Evolutionary conservation across 2,888 invertebrate species (phyloP).

Genomic region (Spodoptera littoralis): DNA sequence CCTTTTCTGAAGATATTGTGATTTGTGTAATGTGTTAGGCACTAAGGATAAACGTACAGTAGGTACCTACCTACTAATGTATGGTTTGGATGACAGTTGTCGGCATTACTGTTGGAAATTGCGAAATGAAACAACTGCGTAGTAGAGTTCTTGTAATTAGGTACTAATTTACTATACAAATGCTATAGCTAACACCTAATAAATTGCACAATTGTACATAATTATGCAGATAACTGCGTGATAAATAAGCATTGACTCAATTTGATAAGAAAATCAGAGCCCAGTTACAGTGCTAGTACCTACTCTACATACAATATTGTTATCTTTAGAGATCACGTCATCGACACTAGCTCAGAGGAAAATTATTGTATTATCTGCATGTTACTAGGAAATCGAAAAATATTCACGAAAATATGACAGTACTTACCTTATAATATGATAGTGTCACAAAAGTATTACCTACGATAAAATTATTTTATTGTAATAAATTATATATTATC

Average conservation of each 20-base stretch:
- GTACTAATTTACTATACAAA: too few species aligned
- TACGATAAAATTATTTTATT: too few species aligned
- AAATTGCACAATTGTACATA: conserved; percentile 20
- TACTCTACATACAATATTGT: conserved; percentile 1
- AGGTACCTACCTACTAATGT: too few species aligned
- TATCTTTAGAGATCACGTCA: conserved; percentile 28
- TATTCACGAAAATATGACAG: not conserved
- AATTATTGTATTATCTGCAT: conserved; percentile 25
- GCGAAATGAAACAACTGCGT: too few species aligned
- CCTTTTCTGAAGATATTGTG: not conserved
- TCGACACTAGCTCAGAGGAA: conserved; percentile 22
- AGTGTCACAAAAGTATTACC: too few species aligned
- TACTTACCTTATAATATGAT: too few species aligned
- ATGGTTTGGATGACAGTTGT: too few species aligned
- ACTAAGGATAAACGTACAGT: not conserved
- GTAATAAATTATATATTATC: too few species aligned
- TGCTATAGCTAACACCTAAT: too few species aligned
- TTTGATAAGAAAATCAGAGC: conserved; percentile 16
- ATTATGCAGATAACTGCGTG: conserved; percentile 16
- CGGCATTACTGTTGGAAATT: too few species aligned
- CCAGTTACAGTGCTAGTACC: too few species aligned
- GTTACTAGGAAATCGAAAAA: conserved; percentile 10
- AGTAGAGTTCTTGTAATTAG: too few species aligned
- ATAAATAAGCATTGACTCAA: conserved; percentile 19
- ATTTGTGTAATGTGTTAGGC: not conserved